Conservation (phyloP, 2,888 invertebrate genomes). For the Tridacna gigas region DNA sequence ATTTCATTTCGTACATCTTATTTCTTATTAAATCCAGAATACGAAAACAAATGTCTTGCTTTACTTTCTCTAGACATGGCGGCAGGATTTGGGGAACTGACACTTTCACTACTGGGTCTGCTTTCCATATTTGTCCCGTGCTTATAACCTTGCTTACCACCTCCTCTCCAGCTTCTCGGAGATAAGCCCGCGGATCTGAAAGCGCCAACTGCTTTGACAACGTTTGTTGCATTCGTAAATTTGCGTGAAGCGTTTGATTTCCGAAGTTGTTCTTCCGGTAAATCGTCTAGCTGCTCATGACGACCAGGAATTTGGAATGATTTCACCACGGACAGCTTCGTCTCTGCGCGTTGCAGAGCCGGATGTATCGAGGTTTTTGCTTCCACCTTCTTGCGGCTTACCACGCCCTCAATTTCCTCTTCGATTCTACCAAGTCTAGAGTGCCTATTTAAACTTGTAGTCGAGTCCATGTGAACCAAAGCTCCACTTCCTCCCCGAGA, state of each 20-base stretch:
- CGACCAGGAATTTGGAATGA: not conserved
- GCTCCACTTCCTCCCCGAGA: not conserved
- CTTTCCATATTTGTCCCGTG: not conserved
- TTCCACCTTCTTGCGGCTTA: not conserved
- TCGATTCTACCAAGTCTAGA: slow-evolving; percentile 3
- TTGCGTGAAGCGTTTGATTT: not conserved
- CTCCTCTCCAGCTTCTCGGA: slow-evolving; percentile 15
- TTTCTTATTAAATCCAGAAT: slow-evolving; percentile 20
- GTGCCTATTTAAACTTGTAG: slow-evolving; percentile 4
- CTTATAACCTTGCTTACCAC: not conserved
- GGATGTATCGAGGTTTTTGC: not conserved
- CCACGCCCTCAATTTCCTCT: slow-evolving; percentile 5
- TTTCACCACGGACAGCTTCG: slow-evolving; percentile 5
- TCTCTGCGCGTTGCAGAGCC: slow-evolving; percentile 8
- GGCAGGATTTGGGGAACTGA: not conserved
- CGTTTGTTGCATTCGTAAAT: not conserved
- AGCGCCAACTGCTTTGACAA: not conserved
- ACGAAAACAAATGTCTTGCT: slow-evolving; percentile 14
- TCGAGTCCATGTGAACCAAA: slow-evolving; percentile 21
- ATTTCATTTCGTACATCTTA: not conserved
- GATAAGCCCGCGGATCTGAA: slow-evolving; percentile 8
- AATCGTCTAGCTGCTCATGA: not conserved
- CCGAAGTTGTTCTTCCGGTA: not conserved
- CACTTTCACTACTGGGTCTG: not conserved
- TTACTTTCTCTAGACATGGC: slow-evolving; percentile 20